These are phyloP conservation scores for Actinopyga echinites DNA, from an alignment of 53 echinoderm and acorn worm genomes.

Conservation along the genomic window DNA sequence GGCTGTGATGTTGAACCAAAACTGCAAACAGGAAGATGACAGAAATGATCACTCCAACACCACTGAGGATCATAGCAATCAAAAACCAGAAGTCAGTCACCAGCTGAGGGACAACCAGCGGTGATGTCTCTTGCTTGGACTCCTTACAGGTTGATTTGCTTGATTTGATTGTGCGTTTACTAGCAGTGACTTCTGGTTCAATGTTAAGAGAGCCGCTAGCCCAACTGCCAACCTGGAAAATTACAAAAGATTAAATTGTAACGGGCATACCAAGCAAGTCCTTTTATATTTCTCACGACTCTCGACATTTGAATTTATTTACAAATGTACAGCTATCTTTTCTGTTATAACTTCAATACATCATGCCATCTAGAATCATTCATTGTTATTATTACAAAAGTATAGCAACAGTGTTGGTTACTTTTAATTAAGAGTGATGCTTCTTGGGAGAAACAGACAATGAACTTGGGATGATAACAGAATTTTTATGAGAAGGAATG, in stretches of 20 bases:
- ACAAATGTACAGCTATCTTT: too few species aligned
- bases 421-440: too few species aligned
- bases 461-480: too few species aligned
- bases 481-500: too few species aligned
- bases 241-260: not conserved
- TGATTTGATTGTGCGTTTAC: not conserved
- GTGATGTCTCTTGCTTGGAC: not conserved
- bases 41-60: conserved; percentile 50
- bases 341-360: too few species aligned
- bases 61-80: conserved; percentile 51
- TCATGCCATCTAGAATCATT: too few species aligned
- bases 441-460: too few species aligned
- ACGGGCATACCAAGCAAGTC: too few species aligned
- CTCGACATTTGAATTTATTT: too few species aligned
- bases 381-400: too few species aligned
- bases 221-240: conserved; percentile 71
- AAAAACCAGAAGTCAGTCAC: conserved; percentile 45
- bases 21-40: conserved; percentile 42
- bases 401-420: too few species aligned
- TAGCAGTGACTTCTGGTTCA: not conserved
- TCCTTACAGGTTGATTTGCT: not conserved
- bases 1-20: conserved; percentile 46
- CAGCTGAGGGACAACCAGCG: not conserved
- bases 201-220: conserved; percentile 13
- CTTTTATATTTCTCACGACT: too few species aligned